Evolutionary conservation across 2,113 vertebrate genomes (phyloP).

Genomic region (Pteruthius melanotis): DNA sequence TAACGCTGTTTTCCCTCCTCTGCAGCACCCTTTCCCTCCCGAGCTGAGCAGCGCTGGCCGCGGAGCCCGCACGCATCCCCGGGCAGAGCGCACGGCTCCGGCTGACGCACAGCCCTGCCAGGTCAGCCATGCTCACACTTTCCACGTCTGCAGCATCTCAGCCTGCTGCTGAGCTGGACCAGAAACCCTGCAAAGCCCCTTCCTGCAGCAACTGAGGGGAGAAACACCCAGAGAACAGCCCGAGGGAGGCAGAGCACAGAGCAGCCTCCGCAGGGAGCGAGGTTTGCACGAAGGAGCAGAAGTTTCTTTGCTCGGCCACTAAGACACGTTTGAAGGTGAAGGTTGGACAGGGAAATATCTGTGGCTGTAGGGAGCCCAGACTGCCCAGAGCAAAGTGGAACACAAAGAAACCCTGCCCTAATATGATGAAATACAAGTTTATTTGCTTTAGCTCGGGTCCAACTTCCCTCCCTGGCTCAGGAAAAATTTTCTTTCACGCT

Average conservation of each 20-base stretch:
- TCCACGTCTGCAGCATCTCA: neutral
- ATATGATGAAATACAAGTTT: neutral
- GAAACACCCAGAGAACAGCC: neutral
- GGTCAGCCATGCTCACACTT: neutral
- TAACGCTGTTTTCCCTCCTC: neutral
- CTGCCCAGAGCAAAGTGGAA: neutral
- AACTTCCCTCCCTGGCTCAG: neutral
- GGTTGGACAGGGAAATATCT: neutral
- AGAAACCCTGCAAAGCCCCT: neutral
- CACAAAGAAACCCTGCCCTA: slow-evolving; percentile 10
- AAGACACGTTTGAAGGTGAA: neutral
- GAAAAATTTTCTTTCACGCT: neutral
- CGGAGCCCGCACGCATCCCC: neutral
- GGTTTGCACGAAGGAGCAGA: neutral
- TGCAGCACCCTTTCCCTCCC: neutral
- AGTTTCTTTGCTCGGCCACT: neutral
- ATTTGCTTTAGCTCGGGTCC: neutral
- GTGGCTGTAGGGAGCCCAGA: neutral
- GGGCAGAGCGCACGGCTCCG: neutral
- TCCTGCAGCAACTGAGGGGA: neutral
- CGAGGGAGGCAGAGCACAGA: neutral
- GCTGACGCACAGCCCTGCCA: neutral
- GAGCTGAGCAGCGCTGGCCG: neutral
- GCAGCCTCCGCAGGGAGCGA: neutral
- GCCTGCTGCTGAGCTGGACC: neutral